A percentile compares a stretch with the other conserved stretches of the same genome.
Evolutionary conservation across 2,888 invertebrate genomes (phyloP).

Genomic region (Himalopsyche anomala): DNA sequence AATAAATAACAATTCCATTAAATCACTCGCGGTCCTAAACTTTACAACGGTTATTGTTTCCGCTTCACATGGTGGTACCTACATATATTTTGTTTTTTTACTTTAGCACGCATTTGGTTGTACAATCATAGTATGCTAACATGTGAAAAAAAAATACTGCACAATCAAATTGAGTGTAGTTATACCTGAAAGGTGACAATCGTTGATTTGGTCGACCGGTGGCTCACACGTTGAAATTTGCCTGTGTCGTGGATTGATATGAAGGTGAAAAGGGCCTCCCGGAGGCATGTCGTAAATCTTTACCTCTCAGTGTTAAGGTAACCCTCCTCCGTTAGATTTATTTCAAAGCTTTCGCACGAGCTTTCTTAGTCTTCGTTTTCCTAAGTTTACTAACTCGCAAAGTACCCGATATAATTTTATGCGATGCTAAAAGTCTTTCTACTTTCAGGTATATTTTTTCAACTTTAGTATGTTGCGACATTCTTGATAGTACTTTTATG

Average conservation of each 20-base stretch:
- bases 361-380: constrained; percentile 20
- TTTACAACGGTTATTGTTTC: not conserved
- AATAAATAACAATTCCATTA: not conserved
- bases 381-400: constrained; percentile 8
- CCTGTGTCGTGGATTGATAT: not conserved
- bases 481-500: not conserved
- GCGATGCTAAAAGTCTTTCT: constrained; percentile 6
- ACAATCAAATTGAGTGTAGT: not conserved
- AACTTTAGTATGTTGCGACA: not conserved
- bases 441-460: not conserved
- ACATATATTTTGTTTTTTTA: not conserved
- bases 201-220: not conserved
- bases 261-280: not conserved
- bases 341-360: constrained; percentile 19
- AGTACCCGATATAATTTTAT: constrained; percentile 19
- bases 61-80: not conserved
- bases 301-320: constrained; percentile 14
- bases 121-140: not conserved
- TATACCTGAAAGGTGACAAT: not conserved
- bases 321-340: constrained; percentile 5
- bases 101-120: not conserved
- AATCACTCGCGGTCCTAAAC: not conserved
- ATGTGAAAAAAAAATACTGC: not conserved
- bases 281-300: constrained; percentile 12
- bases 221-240: not conserved